These are phyloP conservation scores for Wasmannia auropunctata DNA, from an alignment of 1,140 invertebrate genomes.

Conservation along the genomic window DNA sequence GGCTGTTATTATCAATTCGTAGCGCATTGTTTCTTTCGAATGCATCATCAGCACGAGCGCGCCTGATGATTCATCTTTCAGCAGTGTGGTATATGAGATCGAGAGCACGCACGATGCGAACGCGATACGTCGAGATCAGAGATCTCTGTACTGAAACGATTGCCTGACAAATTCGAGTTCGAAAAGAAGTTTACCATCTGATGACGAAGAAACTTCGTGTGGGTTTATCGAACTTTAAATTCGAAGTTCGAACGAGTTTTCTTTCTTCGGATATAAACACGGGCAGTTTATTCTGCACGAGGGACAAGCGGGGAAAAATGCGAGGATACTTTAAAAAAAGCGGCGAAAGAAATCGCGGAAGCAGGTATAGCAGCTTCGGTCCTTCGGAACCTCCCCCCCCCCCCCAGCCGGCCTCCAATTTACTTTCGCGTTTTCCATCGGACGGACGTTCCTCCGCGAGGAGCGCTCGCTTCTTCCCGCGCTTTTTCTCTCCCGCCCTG, in stretches of 20 bases:
- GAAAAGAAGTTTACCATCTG: background rate
- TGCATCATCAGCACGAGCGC: slow-evolving; percentile 8
- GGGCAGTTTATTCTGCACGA: background rate
- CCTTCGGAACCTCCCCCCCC: background rate
- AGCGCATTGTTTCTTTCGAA: background rate
- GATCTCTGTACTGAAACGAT: slow-evolving; percentile 22
- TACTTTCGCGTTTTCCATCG: background rate
- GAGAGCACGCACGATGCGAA: slow-evolving; percentile 32
- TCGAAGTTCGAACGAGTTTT: background rate
- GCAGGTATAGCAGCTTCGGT: background rate
- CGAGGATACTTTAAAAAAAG: slow-evolving; percentile 17
- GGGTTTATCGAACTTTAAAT: slow-evolving; percentile 26
- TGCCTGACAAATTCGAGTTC: background rate
- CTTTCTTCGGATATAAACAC: background rate
- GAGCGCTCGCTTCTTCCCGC: background rate
- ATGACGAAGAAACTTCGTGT: background rate
- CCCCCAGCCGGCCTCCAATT: background rate
- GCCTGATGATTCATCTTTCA: slow-evolving; percentile 36
- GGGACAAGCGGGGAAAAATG: background rate
- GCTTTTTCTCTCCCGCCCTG: slow-evolving; percentile 51
- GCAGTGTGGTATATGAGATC: background rate
- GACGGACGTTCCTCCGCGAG: background rate
- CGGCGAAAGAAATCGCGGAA: slow-evolving; percentile 29
- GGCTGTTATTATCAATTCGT: background rate
- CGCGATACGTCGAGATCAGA: slow-evolving; percentile 45